A percentile compares a stretch with the other conserved stretches of the same genome.
phyloP scores from a whole-genome alignment of 2,797 vertebrate species.

The Catharus ustulatus region DNA sequence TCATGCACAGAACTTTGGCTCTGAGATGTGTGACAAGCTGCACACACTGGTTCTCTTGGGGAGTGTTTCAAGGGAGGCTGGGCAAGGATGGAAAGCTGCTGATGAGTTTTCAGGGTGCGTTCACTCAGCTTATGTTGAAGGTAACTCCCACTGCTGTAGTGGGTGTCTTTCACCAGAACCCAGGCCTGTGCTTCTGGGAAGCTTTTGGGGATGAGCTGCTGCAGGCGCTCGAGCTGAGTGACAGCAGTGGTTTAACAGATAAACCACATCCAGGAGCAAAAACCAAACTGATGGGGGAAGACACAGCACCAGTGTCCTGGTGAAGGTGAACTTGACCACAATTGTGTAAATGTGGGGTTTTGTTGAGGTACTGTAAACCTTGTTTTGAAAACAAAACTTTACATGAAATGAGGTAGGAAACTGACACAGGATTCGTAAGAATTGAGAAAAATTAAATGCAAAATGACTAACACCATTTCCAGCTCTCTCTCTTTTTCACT shows the following conservation, averaged over 20 bases:
- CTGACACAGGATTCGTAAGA: neutral
- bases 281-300: neutral
- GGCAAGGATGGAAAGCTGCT: neutral
- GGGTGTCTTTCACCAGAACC: neutral
- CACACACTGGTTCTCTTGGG: neutral
- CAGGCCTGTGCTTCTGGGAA: fast-evolving
- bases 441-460: neutral
- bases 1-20: neutral
- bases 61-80: neutral
- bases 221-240: neutral
- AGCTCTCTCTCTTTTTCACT: neutral
- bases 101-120: fast-evolving
- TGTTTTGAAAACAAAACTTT: neutral
- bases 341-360: neutral
- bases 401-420: neutral
- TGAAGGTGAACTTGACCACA: neutral
- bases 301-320: neutral
- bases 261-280: neutral
- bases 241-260: neutral
- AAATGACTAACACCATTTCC: neutral
- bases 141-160: neutral
- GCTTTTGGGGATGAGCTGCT: neutral
- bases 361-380: neutral
- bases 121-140: neutral
- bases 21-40: neutral